These are phyloP conservation scores for Bos indicus DNA, from an alignment of 2,113 vertebrate species.

Conservation along the genomic window DNA sequence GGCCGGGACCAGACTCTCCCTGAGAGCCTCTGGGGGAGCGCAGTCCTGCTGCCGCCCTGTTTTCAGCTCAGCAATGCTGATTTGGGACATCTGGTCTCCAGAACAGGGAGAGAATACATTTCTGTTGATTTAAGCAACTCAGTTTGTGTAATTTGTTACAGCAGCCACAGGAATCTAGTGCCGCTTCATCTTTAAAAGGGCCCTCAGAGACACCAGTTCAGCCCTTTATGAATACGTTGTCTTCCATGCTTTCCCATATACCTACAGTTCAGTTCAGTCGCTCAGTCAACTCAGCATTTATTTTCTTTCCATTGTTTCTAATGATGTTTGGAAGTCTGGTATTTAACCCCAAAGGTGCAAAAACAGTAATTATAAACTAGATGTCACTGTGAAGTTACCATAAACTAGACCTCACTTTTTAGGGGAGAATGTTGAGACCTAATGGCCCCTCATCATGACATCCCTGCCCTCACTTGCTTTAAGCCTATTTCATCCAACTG, in stretches of 20 bases:
- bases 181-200: not conserved
- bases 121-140: not conserved
- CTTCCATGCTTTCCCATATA: not conserved
- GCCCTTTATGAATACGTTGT: not conserved
- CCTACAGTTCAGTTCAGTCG: not conserved
- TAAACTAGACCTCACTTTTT: not conserved
- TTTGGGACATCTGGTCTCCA: not conserved
- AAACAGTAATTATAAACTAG: not conserved
- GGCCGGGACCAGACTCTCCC: not conserved
- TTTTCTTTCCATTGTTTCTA: not conserved
- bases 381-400: not conserved
- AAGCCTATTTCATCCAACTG: not conserved
- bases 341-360: not conserved
- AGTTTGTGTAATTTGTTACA: not conserved
- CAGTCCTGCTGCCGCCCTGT: not conserved
- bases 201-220: not conserved
- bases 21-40: not conserved
- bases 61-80: not conserved
- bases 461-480: not conserved
- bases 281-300: not conserved
- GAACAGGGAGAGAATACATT: not conserved
- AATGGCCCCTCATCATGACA: not conserved
- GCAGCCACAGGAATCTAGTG: not conserved
- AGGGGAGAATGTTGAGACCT: not conserved
- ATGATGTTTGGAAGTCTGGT: not conserved